A percentile compares a stretch with the other conserved stretches of the same genome.
Conservation (phyloP, 2,888 invertebrate species). For the Phaonia tiefii region DNA sequence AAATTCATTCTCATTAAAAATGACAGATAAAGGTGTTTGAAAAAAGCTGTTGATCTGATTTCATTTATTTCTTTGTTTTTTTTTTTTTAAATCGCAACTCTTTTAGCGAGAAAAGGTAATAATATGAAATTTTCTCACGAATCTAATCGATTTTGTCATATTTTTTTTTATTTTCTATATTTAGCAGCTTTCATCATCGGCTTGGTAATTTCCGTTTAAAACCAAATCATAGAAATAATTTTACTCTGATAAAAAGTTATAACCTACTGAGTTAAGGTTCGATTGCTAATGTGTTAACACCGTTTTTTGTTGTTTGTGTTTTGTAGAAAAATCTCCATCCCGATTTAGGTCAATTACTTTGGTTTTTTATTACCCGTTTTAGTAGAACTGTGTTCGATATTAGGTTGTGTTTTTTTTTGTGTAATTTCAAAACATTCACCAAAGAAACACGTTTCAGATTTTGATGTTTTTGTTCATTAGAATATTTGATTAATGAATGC, state of each 20-base stretch:
- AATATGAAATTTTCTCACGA: no score
- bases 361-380: constrained; percentile 41
- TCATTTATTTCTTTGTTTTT: no score
- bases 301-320: constrained; percentile 10
- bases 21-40: no score
- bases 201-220: not conserved
- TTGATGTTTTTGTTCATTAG: not conserved
- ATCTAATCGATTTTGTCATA: no score
- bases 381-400: constrained; percentile 6
- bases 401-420: not conserved
- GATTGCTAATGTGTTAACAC: not conserved
- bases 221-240: no score
- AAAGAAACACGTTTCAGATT: constrained; percentile 25
- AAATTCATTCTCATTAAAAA: no score
- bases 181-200: not conserved
- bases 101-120: no score
- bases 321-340: constrained; percentile 9
- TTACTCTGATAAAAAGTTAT: no score
- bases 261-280: no score
- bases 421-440: constrained; percentile 11
- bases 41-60: no score
- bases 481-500: constrained; percentile 22
- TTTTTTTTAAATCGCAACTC: no score
- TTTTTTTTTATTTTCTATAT: no score
- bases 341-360: constrained; percentile 56